Base-by-base conservation (phyloP, 2,113 vertebrate genomes). In the Silurus meridionalis region DNA sequence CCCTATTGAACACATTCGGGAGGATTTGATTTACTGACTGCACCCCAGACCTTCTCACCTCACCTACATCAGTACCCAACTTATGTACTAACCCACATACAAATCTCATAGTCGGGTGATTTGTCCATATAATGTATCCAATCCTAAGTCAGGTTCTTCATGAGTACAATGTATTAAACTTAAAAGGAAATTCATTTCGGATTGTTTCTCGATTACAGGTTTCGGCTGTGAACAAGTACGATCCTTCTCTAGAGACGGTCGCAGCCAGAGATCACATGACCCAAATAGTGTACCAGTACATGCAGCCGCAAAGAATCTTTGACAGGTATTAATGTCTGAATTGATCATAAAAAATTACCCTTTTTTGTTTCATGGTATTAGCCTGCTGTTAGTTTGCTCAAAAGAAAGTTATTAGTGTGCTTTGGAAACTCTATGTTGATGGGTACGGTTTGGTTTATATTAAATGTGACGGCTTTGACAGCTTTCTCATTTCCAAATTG, bases 211-310 rank as follows among this genome's bases (percentile, higher is more conserved):
- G 66, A 87, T 72, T 61, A 11, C 87, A 99, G 98, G 97, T 99
- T 3, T 86, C 90, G 0, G 95, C 97, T 0, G 89, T 97, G 84
- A 98, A 99, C 84, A 95, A 92, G 83, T 94, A 94, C 0, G 93
- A 96, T 83, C 98, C 98, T 87, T 96, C 97, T 28, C 90, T 95
- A 19, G 97, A 99, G 84, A 93, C 97, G 53, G 90, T 97, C 4
- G 97, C 97, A 2, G 94, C 95, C 61, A 91, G 85, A 58, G 96
- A 98, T 90, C 97, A 99, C 93, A 95, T 96, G 94, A 95, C 89
- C 25, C 95, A 97, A 0, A 13, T 97, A 10, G 90, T 95, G 82
- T 94, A 93, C 87, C 92, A 95, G 84, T 6, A 95, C 85, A 92
- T 89, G 92, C 98, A 98, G 90, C 96, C 97, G 0, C 98, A 99